These are phyloP conservation scores for Mus spretus DNA, from an alignment of 2,797 vertebrate species.

Conservation along the genomic window DNA sequence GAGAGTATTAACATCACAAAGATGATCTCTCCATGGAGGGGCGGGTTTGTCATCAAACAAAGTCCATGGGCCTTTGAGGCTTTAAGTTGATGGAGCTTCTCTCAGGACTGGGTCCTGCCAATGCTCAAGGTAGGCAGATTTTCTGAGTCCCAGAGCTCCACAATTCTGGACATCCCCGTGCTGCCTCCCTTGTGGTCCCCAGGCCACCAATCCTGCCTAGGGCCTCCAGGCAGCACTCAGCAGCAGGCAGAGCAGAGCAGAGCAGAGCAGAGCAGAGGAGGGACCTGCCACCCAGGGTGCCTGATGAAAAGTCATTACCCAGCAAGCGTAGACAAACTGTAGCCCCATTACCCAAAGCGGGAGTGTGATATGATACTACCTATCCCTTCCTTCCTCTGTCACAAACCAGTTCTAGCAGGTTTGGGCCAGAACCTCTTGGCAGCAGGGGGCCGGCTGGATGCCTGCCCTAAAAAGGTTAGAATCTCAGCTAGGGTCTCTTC, in stretches of 20 bases:
- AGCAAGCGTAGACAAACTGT: constrained; percentile 16
- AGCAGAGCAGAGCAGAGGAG: neutral
- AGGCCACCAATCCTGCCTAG: constrained; percentile 1
- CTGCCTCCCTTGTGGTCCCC: neutral
- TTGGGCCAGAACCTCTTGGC: constrained; percentile 49
- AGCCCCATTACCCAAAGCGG: neutral
- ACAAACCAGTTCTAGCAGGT: constrained; percentile 59
- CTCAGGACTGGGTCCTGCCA: neutral
- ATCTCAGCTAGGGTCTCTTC: constrained; percentile 43
- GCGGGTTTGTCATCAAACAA: neutral
- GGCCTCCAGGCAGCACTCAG: neutral
- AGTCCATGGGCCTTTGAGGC: neutral
- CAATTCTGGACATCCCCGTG: neutral
- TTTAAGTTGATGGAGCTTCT: neutral
- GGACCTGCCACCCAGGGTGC: neutral
- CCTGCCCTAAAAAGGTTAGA: constrained; percentile 33
- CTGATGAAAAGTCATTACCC: neutral
- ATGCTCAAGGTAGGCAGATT: neutral
- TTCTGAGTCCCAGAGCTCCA: constrained; percentile 10
- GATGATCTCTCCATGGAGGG: neutral
- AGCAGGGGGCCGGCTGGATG: neutral
- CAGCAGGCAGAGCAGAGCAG: neutral
- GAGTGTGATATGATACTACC: neutral
- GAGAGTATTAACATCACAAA: constrained; percentile 1
- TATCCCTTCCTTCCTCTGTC: neutral